Conservation (phyloP, 1,140 invertebrate genomes). For the Drosophila kurseongensis region DNA sequence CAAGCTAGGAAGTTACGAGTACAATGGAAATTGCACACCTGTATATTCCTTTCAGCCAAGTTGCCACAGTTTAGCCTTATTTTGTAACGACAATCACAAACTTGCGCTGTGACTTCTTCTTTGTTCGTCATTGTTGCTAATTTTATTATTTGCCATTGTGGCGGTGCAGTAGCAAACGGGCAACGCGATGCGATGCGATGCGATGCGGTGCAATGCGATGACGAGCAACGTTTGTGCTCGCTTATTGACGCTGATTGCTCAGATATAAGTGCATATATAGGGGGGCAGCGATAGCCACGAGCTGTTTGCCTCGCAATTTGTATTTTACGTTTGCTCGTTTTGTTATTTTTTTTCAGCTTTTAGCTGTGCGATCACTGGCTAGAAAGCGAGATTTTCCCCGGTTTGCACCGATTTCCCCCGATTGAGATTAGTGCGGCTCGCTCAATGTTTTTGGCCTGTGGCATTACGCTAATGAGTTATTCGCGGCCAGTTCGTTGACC, state of each 20-base stretch:
- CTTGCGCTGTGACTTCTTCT: constrained; percentile 21
- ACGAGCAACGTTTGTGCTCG: constrained; percentile 18
- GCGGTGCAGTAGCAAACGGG: constrained; percentile 12
- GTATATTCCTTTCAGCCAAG: not conserved
- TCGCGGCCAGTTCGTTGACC: constrained; percentile 45
- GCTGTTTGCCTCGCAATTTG: constrained; percentile 43
- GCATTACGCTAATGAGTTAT: constrained; percentile 48
- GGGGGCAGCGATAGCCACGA: constrained; percentile 28
- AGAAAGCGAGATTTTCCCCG: constrained; percentile 33
- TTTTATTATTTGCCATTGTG: constrained; percentile 46
- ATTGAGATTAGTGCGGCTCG: constrained; percentile 12
- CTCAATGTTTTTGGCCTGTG: constrained; percentile 27
- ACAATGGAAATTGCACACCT: not conserved
- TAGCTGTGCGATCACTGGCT: constrained; percentile 32
- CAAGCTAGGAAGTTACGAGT: not conserved
- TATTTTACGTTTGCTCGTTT: constrained; percentile 16
- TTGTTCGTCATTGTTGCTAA: constrained; percentile 51
- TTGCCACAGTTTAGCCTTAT: constrained; percentile 8
- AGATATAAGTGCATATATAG: constrained; percentile 36
- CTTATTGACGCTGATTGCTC: constrained; percentile 41
- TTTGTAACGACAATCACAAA: constrained; percentile 42
- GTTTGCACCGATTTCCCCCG: constrained; percentile 21
- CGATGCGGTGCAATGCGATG: constrained; percentile 1
- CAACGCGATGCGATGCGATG: not conserved
- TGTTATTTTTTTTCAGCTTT: not conserved